A percentile compares a stretch with the other conserved stretches of the same genome.
These are phyloP conservation scores for Tachina grossa DNA, from an alignment of 2,888 invertebrate species.

Conservation along the genomic window DNA sequence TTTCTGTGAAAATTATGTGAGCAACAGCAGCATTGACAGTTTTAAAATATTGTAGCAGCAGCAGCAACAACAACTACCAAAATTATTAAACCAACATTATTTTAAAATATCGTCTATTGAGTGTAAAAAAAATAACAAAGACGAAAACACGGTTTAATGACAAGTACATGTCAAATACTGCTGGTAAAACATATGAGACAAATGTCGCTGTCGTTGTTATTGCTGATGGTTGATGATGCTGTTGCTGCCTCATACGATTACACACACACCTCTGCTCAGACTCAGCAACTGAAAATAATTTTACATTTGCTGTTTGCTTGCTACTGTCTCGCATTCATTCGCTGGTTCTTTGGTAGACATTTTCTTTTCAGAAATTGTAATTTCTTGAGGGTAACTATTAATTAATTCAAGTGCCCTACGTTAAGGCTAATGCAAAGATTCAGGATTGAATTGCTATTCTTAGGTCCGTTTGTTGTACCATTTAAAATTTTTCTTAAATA, in stretches of 20 bases:
- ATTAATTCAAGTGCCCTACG: not conserved
- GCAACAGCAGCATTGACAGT: conserved; percentile 62
- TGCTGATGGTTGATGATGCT: conserved; percentile 32
- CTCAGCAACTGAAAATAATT: conserved; percentile 22
- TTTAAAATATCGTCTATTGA: conserved; percentile 70
- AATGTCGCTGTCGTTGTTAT: conserved; percentile 62
- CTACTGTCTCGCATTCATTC: not conserved
- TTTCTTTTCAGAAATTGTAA: not conserved
- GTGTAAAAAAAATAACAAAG: conserved; percentile 50
- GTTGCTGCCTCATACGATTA: not conserved
- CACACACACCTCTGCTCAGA: conserved; percentile 52
- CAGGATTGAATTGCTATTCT: too few species aligned
- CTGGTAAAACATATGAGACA: conserved; percentile 71
- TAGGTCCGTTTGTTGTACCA: too few species aligned
- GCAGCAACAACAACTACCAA: not conserved
- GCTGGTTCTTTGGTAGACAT: not conserved
- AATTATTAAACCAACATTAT: conserved; percentile 53
- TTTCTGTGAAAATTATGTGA: conserved; percentile 45
- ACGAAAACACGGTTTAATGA: conserved; percentile 73
- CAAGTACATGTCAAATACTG: conserved; percentile 74
- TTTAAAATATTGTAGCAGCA: conserved; percentile 40
- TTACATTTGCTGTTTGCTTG: not conserved
- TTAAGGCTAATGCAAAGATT: too few species aligned
- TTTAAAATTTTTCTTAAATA: too few species aligned
- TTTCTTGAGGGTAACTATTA: not conserved